Evolutionary conservation across 2,113 vertebrate genomes (phyloP).

Genomic region (Siniperca chuatsi): DNA sequence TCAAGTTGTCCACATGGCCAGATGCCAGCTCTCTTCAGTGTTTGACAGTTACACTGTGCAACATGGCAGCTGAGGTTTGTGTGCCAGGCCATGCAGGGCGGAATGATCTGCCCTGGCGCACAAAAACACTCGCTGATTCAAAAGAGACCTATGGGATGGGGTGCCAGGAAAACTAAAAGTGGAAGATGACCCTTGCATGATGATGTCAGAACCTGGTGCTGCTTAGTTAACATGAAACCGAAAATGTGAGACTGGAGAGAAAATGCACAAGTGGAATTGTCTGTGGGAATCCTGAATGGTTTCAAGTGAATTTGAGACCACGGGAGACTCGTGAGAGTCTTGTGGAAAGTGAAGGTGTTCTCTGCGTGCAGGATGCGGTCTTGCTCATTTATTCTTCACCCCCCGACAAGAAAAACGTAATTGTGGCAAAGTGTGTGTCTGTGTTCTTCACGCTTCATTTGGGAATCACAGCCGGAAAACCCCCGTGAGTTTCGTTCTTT

Average conservation of each 20-base stretch:
- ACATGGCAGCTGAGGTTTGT: slow-evolving; percentile 1
- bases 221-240: slow-evolving; percentile 9
- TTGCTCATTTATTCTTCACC: slow-evolving; percentile 18
- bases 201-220: slow-evolving; percentile 25
- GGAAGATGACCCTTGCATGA: neutral
- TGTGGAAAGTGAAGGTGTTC: slow-evolving; percentile 7
- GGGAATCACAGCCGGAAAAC: slow-evolving; percentile 68
- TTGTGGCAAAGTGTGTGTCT: slow-evolving; percentile 42
- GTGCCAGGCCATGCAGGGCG: neutral
- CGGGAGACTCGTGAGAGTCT: neutral
- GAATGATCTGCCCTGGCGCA: slow-evolving; percentile 3
- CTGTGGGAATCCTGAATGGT: neutral
- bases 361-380: neutral
- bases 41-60: slow-evolving; percentile 21
- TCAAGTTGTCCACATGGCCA: slow-evolving; percentile 33
- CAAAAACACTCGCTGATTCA: slow-evolving; percentile 19
- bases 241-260: neutral
- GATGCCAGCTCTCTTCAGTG: slow-evolving; percentile 9
- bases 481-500: slow-evolving; percentile 52
- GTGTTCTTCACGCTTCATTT: slow-evolving; percentile 71
- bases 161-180: neutral
- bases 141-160: neutral
- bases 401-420: slow-evolving; percentile 32
- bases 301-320: slow-evolving; percentile 14
- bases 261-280: slow-evolving; percentile 42